Conservation (phyloP, 2,113 vertebrate genomes). For the Mustela nigripes region DNA sequence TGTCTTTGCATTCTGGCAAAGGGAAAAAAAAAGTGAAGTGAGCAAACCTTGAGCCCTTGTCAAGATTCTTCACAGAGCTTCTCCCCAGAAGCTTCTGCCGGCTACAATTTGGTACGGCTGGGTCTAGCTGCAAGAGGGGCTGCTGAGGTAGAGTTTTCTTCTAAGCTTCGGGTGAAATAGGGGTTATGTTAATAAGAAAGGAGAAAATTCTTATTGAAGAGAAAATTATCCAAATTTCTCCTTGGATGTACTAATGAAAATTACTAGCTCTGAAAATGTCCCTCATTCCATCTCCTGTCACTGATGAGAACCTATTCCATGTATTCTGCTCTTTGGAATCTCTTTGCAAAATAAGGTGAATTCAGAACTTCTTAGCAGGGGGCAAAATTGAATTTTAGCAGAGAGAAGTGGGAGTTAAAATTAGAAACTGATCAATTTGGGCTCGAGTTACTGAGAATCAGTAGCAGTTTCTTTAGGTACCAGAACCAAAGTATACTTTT, state of each 20-base stretch:
- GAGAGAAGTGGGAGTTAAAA: slow-evolving; percentile 17
- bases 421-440: background rate
- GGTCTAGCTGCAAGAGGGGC: background rate
- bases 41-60: background rate
- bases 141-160: background rate
- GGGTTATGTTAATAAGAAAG: background rate
- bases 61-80: background rate
- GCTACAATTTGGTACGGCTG: background rate
- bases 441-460: background rate
- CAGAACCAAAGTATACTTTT: slow-evolving; percentile 20
- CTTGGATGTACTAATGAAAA: background rate
- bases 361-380: background rate
- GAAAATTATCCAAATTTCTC: background rate
- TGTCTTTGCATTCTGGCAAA: background rate
- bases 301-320: background rate
- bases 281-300: background rate
- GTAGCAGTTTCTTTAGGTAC: background rate
- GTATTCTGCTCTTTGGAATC: background rate
- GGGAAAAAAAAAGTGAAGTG: background rate
- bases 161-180: background rate
- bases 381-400: slow-evolving; percentile 14
- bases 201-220: background rate
- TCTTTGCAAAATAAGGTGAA: background rate
- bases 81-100: background rate
- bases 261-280: background rate